These are phyloP conservation scores for Malthinus flaveolus DNA, from an alignment of 2,888 invertebrate genomes.

Conservation along the genomic window DNA sequence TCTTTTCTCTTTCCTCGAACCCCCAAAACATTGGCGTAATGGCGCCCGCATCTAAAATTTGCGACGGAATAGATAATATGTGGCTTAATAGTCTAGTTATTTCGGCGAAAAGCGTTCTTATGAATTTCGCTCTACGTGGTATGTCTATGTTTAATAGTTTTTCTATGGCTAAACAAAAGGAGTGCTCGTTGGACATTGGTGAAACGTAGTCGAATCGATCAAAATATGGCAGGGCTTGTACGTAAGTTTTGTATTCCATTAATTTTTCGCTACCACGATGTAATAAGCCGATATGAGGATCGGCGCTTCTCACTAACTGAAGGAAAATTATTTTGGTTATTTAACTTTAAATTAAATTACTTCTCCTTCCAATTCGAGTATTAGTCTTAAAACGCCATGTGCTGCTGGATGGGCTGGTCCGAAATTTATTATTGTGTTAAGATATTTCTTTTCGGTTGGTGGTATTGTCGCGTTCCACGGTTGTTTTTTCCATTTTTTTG, in stretches of 20 bases:
- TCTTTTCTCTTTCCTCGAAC: slow-evolving; percentile 86
- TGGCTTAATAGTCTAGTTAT: slow-evolving; percentile 76
- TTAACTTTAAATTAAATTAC: slow-evolving; percentile 42
- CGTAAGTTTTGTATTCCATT: slow-evolving; percentile 86
- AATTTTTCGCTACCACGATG: slow-evolving; percentile 90
- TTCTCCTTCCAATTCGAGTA: slow-evolving; percentile 82
- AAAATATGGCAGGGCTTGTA: slow-evolving; percentile 82
- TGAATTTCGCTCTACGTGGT: slow-evolving; percentile 63
- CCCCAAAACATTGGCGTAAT: slow-evolving; percentile 91
- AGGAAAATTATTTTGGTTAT: no score
- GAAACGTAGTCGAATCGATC: slow-evolving; percentile 89
- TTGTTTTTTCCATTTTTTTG: slow-evolving; percentile 40
- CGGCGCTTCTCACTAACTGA: slow-evolving; percentile 71
- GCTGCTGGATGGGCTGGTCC: slow-evolving; percentile 92
- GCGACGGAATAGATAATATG: slow-evolving; percentile 72
- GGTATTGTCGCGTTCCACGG: slow-evolving; percentile 11
- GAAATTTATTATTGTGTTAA: slow-evolving; percentile 68
- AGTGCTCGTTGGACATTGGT: slow-evolving; percentile 80
- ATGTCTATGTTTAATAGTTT: slow-evolving; percentile 77
- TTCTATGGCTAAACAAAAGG: slow-evolving; percentile 79
- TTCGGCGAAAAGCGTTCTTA: slow-evolving; percentile 70
- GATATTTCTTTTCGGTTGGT: slow-evolving; percentile 25
- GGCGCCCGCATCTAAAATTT: slow-evolving; percentile 81
- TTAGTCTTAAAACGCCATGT: slow-evolving; percentile 82
- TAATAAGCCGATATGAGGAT: slow-evolving; percentile 85